These are phyloP conservation scores for Virgularia gustaviana DNA, from an alignment of 92 coral and sea anemone species.

Conservation along the genomic window DNA sequence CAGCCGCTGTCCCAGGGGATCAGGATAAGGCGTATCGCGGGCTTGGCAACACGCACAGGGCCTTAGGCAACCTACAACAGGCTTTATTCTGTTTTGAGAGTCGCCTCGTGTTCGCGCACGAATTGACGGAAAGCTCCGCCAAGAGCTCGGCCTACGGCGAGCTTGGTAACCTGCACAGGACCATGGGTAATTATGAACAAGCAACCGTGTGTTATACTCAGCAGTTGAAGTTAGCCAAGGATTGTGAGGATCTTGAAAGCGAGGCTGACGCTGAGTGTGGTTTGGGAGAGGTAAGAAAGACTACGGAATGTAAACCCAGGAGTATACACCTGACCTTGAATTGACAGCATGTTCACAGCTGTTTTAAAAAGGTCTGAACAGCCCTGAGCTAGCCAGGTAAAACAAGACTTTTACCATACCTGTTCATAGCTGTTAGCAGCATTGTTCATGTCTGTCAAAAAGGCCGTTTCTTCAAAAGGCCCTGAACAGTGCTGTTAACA, in stretches of 20 bases:
- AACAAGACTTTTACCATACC: no score
- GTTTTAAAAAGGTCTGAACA: no score
- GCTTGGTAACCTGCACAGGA: slow-evolving; percentile 89
- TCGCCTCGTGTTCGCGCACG: slow-evolving; percentile 90
- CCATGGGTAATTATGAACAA: slow-evolving; percentile 87
- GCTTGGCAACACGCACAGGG: slow-evolving; percentile 84
- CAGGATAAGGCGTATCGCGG: slow-evolving; percentile 98
- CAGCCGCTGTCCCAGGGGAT: slow-evolving; percentile 74
- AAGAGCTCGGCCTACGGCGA: slow-evolving; percentile 91
- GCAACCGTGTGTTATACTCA: slow-evolving; percentile 82
- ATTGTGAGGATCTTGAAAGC: slow-evolving; percentile 60
- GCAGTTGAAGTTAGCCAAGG: slow-evolving; percentile 69
- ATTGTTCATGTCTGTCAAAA: no score
- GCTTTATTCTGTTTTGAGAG: slow-evolving; percentile 95
- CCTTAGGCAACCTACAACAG: slow-evolving; percentile 88
- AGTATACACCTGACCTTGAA: no score
- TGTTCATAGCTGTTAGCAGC: no score
- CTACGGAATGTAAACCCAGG: no score
- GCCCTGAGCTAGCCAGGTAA: no score
- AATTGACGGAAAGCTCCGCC: slow-evolving; percentile 77
- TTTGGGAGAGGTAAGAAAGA: slow-evolving; percentile 61
- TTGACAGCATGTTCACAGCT: no score
- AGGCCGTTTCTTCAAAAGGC: no score
- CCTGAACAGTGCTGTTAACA: no score
- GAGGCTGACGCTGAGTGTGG: slow-evolving; percentile 89